Evolutionary conservation across 2,113 vertebrate genomes (phyloP).

Genomic region (Xenopus tropicalis): UCB_Xtro_10.0 CM004448.2:30382001-30382500

Average conservation of each 20-base stretch:
- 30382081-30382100: slow-evolving; percentile 48
- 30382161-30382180: slow-evolving; percentile 41
- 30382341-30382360: too few relatives aligned
- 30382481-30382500: too few relatives aligned
- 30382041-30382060: slow-evolving; percentile 47
- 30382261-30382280: slow-evolving; percentile 60
- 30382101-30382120: slow-evolving; percentile 41
- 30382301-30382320: too few relatives aligned
- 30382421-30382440: too few relatives aligned
- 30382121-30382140: slow-evolving; percentile 35
- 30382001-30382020: too few relatives aligned
- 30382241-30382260: slow-evolving; percentile 38
- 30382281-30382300: too few relatives aligned
- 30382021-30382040: slow-evolving; percentile 48
- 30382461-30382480: too few relatives aligned
- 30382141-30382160: slow-evolving; percentile 45
- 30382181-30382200: slow-evolving; percentile 51
- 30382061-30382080: slow-evolving; percentile 47
- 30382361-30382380: too few relatives aligned
- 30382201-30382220: slow-evolving; percentile 62
- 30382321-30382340: too few relatives aligned
- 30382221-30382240: slow-evolving; percentile 50
- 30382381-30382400: too few relatives aligned
- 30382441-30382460: too few relatives aligned
- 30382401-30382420: too few relatives aligned